A percentile compares a stretch with the other conserved stretches of the same genome.
phyloP scores from a whole-genome alignment of 2,888 invertebrate genomes.

The Himalopsyche japonica region DNA sequence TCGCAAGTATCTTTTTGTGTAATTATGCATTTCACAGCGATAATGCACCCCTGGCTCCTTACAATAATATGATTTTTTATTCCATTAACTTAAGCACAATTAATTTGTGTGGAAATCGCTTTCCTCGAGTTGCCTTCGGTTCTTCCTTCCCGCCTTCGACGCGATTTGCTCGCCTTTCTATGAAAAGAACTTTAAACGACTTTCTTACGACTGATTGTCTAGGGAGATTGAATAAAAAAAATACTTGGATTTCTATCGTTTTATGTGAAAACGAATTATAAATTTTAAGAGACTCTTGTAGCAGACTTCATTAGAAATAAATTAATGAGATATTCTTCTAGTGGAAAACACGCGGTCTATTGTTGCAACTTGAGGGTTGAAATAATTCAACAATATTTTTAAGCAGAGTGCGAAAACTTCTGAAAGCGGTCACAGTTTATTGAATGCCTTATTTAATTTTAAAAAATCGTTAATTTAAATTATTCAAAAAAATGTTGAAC shows the following conservation, averaged over 20 bases:
- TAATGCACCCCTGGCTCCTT: background rate
- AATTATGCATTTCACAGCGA: too few species aligned
- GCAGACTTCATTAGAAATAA: background rate
- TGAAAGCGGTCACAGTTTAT: too few species aligned
- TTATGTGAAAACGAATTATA: background rate
- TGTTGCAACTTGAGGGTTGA: background rate
- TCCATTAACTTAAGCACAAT: constrained; percentile 34
- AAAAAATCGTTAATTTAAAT: too few species aligned
- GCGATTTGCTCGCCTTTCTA: background rate
- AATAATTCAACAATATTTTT: background rate
- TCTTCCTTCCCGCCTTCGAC: background rate
- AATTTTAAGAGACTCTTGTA: background rate
- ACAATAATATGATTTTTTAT: constrained; percentile 33
- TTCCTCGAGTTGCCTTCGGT: background rate
- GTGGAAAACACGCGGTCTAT: background rate
- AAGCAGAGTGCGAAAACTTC: too few species aligned
- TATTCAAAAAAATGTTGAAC: too few species aligned
- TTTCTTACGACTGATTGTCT: background rate
- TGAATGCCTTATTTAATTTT: too few species aligned
- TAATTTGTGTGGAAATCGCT: constrained; percentile 26
- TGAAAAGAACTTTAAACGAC: background rate
- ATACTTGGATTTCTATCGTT: background rate
- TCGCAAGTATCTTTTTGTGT: too few species aligned
- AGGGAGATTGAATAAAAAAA: constrained; percentile 2
- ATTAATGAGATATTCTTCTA: background rate